Evolutionary conservation across 2,888 invertebrate species (phyloP).

Genomic region (Andrena trimmerana): DNA sequence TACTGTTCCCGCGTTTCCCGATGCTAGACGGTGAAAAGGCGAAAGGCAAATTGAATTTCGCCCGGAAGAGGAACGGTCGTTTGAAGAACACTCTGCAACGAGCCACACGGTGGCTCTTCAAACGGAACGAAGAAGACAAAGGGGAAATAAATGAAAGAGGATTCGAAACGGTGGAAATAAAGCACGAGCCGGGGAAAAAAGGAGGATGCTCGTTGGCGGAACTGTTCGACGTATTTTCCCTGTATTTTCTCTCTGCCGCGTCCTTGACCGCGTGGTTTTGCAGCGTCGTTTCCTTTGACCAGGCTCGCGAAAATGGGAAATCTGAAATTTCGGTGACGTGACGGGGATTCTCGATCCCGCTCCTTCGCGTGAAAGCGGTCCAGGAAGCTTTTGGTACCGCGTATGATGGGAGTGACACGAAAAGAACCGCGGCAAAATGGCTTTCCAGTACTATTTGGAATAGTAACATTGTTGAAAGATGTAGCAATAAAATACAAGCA

Average conservation of each 20-base stretch:
- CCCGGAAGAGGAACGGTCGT: constrained; percentile 55
- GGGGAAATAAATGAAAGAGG: constrained; percentile 8
- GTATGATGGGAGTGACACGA: background rate
- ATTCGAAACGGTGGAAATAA: constrained; percentile 11
- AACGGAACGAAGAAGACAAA: constrained; percentile 32
- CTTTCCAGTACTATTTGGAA: background rate
- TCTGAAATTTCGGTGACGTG: background rate
- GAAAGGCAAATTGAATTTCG: constrained; percentile 68
- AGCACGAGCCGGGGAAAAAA: background rate
- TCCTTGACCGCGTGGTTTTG: constrained; percentile 28
- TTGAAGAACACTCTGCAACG: constrained; percentile 50
- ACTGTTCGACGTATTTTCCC: constrained; percentile 20
- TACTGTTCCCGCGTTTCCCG: constrained; percentile 29
- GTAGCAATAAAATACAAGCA: too few species aligned
- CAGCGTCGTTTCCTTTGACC: background rate
- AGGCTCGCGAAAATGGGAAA: constrained; percentile 2
- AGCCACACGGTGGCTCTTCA: constrained; percentile 23
- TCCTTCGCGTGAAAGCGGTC: background rate
- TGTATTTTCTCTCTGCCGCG: background rate
- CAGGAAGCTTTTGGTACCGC: background rate
- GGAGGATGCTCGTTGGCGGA: constrained; percentile 24
- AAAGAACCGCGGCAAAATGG: background rate
- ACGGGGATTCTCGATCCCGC: constrained; percentile 6
- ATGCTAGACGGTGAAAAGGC: constrained; percentile 34
- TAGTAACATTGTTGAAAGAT: background rate